Evolutionary conservation across 2,113 vertebrate genomes (phyloP).

Genomic region (Alligator sinensis): DNA sequence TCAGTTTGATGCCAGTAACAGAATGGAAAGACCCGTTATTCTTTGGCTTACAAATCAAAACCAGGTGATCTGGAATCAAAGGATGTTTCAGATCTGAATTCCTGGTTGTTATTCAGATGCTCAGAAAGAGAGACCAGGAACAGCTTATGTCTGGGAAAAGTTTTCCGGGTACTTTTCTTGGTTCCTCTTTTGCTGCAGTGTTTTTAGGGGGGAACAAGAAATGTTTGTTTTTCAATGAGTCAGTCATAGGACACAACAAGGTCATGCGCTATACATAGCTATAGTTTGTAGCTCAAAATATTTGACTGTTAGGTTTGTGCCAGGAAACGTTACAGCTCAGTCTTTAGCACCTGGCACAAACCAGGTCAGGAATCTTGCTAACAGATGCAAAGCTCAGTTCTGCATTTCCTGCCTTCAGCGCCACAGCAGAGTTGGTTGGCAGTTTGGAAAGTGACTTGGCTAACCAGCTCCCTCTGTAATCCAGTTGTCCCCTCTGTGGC

Average conservation of each 20-base stretch:
- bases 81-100: not conserved
- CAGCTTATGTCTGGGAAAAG: no score
- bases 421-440: not conserved
- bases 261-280: not conserved
- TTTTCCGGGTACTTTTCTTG: no score
- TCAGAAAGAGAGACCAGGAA: no score
- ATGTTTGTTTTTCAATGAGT: no score
- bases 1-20: not conserved
- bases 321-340: not conserved
- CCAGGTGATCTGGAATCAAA: not conserved
- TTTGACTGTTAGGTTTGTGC: not conserved
- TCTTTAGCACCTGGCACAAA: not conserved
- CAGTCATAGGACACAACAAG: no score
- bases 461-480: not conserved
- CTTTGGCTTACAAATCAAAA: not conserved
- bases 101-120: no score
- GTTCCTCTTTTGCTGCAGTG: no score
- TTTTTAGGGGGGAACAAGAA: no score
- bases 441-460: not conserved
- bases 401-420: accelerated
- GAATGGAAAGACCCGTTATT: not conserved
- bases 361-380: not conserved
- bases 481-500: not conserved
- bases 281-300: not conserved
- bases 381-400: not conserved